A percentile compares a stretch with the other conserved stretches of the same genome.
These are phyloP conservation scores for Pteronotus mesoamericanus DNA, from an alignment of 2,797 vertebrate genomes.

Conservation along the genomic window DNA sequence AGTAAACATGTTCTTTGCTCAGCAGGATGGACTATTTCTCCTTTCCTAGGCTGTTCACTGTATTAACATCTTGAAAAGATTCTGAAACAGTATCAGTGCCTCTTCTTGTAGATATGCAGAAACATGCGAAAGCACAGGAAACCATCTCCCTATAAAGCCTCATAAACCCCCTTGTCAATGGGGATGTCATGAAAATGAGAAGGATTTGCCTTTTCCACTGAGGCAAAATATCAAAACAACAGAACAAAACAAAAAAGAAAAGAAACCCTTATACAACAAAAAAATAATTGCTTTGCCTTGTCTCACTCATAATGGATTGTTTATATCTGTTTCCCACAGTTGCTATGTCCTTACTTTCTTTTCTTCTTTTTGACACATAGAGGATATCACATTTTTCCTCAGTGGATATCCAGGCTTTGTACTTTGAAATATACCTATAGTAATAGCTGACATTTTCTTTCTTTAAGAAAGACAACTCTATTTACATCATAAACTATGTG, in stretches of 20 bases:
- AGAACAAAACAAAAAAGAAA: too few species aligned
- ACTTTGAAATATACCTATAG: neutral
- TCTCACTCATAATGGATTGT: neutral
- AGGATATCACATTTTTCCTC: neutral
- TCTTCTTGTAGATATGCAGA: neutral
- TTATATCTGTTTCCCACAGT: neutral
- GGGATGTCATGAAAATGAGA: neutral
- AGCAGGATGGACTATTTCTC: neutral
- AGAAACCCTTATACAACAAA: neutral
- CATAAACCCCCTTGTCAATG: neutral
- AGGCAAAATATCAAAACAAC: neutral
- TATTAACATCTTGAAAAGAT: neutral
- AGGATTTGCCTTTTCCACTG: neutral
- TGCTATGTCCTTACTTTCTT: neutral
- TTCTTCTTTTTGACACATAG: neutral
- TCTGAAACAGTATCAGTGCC: neutral
- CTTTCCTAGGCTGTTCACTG: neutral
- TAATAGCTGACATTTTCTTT: neutral
- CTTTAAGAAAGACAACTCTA: neutral
- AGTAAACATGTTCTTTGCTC: neutral
- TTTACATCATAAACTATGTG: neutral
- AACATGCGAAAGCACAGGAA: neutral
- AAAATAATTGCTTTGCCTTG: neutral
- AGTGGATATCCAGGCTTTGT: neutral
- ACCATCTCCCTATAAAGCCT: neutral